phyloP scores from a whole-genome alignment of 2,113 vertebrate species.

The Campylorhamphus procurvoides region DNA sequence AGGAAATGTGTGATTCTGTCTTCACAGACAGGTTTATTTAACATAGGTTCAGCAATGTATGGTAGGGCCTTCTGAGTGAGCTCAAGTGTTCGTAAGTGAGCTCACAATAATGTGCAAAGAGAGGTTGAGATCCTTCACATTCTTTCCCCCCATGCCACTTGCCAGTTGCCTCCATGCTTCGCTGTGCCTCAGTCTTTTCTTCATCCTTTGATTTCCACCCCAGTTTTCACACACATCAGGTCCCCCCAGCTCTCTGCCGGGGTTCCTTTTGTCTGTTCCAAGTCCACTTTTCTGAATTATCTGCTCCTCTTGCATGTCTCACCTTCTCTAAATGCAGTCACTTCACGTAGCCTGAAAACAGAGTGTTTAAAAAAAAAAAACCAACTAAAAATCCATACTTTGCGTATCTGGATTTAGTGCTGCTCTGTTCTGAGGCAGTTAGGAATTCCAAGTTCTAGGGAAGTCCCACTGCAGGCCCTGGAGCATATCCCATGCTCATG shows the following conservation, averaged over 20 bases:
- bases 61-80: neutral
- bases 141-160: neutral
- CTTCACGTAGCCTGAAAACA: neutral
- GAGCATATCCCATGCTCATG: neutral
- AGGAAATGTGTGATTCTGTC: neutral
- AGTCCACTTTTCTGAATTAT: neutral
- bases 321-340: neutral
- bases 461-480: neutral
- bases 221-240: neutral
- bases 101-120: neutral
- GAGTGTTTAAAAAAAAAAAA: neutral
- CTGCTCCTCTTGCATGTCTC: neutral
- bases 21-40: neutral
- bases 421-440: neutral
- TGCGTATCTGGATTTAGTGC: neutral
- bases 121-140: neutral
- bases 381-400: neutral
- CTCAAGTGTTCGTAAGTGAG: neutral
- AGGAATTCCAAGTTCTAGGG: neutral
- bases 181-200: neutral
- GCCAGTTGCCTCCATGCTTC: neutral
- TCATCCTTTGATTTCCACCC: neutral
- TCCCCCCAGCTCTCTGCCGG: neutral
- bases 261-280: neutral
- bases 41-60: neutral